These are phyloP conservation scores for Trichogramma pretiosum DNA, from an alignment of 1,140 invertebrate species.

Conservation along the genomic window DNA sequence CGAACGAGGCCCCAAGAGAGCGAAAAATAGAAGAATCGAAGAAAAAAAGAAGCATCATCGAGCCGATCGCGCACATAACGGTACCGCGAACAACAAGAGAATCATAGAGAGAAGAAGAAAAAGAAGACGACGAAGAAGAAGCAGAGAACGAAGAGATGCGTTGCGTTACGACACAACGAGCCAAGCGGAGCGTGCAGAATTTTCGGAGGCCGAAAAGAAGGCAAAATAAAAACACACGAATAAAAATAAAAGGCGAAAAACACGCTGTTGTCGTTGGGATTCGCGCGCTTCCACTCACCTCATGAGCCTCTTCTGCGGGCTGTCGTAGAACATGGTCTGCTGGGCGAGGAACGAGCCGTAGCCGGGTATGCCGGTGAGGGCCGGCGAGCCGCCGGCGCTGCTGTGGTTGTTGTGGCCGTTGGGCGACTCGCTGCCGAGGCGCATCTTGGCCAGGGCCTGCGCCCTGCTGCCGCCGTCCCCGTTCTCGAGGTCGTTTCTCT, in stretches of 20 bases:
- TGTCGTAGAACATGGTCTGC: constrained; percentile 41
- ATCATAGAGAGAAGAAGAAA: neutral
- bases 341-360: constrained; percentile 31
- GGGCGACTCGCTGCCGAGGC: neutral
- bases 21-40: no score
- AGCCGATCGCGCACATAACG: no score
- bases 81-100: neutral
- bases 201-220: neutral
- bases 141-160: neutral
- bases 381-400: constrained; percentile 27
- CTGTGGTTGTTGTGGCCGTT: neutral
- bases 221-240: neutral
- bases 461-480: neutral
- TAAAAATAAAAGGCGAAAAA: no score
- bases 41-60: no score
- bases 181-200: neutral
- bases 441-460: neutral
- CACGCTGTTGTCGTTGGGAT: no score
- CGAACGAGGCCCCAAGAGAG: no score
- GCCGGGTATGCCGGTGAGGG: constrained; percentile 34
- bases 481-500: neutral
- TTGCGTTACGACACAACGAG: neutral
- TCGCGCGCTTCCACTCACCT: constrained; percentile 25
- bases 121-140: constrained; percentile 5
- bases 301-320: constrained; percentile 40